These are phyloP conservation scores for Schmidtea mediterranea DNA, from an alignment of 1,140 invertebrate genomes.

Conservation along the genomic window DNA sequence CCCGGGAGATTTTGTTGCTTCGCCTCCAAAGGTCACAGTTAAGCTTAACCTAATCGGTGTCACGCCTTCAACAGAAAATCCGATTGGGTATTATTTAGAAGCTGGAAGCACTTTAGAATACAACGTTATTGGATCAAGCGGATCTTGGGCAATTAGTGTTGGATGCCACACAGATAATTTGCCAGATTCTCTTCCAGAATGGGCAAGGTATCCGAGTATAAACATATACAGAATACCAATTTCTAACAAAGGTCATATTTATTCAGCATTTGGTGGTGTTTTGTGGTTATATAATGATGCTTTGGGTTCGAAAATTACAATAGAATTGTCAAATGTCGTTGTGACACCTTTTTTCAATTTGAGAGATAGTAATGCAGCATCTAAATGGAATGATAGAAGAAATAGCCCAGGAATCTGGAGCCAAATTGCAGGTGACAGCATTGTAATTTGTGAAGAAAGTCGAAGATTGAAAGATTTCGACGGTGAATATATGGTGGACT, in stretches of 20 bases:
- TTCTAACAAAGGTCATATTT: background rate
- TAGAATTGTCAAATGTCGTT: background rate
- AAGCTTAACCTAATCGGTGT: too few relatives aligned
- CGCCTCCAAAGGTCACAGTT: too few relatives aligned
- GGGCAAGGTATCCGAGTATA: too few relatives aligned
- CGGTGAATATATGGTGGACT: background rate
- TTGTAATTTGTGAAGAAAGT: background rate
- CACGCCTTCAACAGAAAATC: too few relatives aligned
- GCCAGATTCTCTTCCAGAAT: too few relatives aligned
- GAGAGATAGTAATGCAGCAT: background rate
- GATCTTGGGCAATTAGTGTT: background rate
- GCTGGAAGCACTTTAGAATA: too few relatives aligned
- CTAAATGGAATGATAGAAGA: background rate
- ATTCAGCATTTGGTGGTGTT: background rate
- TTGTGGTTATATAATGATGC: background rate
- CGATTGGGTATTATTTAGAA: too few relatives aligned
- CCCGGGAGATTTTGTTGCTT: too few relatives aligned
- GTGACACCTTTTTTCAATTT: background rate
- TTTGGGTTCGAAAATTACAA: background rate
- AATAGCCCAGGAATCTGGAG: background rate
- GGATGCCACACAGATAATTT: background rate
- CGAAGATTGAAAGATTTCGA: background rate
- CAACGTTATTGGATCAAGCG: too few relatives aligned
- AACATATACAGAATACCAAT: background rate
- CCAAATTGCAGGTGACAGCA: background rate